Evolutionary conservation across 2,113 vertebrate genomes (phyloP).

Genomic region (Periophthalmodon schlosseri): DNA sequence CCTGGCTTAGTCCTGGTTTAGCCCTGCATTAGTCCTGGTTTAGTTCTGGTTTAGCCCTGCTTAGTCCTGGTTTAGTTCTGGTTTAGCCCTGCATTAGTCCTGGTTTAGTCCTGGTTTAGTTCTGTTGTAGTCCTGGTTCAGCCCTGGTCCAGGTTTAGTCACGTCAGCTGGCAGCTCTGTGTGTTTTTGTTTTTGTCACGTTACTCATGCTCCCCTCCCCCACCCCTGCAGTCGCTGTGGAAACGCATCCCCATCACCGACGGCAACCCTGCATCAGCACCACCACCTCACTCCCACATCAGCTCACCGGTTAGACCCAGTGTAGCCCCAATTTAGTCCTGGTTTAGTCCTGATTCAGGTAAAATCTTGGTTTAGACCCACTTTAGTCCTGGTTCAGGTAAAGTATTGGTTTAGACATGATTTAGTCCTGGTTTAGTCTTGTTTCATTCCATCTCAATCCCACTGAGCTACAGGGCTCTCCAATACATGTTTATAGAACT

Average conservation of each 20-base stretch:
- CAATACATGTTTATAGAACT: too few species aligned
- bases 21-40: background rate
- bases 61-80: background rate
- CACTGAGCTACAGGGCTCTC: too few species aligned
- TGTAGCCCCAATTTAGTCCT: too few species aligned
- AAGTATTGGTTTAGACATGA: background rate
- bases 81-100: background rate
- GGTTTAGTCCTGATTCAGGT: background rate
- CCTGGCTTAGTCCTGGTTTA: too few species aligned
- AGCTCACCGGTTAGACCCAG: background rate
- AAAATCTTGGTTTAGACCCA: background rate
- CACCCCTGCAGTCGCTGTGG: constrained; percentile 57
- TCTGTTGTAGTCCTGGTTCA: background rate
- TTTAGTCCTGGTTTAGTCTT: background rate
- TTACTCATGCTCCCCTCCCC: constrained; percentile 33
- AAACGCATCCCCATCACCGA: constrained; percentile 47
- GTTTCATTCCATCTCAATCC: too few species aligned
- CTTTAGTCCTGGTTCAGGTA: background rate
- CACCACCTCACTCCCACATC: background rate
- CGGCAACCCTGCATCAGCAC: constrained; percentile 9
- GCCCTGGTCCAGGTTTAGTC: background rate
- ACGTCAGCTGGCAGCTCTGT: background rate
- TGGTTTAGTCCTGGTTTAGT: background rate
- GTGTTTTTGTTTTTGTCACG: constrained; percentile 4
- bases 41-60: background rate